These are phyloP conservation scores for Nasonia oneida DNA, from an alignment of 2,888 invertebrate genomes.

Conservation along the genomic window DNA sequence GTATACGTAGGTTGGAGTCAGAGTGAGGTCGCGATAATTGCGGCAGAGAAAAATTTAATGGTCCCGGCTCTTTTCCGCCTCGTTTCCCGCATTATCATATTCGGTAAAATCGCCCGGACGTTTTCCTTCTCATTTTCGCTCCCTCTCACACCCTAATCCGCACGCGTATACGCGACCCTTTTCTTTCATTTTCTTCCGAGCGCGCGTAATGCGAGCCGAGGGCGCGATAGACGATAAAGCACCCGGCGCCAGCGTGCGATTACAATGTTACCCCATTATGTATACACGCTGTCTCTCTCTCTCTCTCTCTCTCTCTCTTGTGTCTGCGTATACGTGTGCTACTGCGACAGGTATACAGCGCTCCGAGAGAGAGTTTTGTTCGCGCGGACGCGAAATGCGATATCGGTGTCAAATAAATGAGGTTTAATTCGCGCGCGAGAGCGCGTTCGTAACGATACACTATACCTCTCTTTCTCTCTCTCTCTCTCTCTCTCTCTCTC, in stretches of 20 bases:
- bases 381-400: conserved; percentile 65
- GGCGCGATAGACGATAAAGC: conserved; percentile 54
- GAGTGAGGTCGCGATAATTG: conserved; percentile 68
- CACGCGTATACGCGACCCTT: conserved; percentile 16
- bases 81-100: conserved; percentile 66
- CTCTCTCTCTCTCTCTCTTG: background rate
- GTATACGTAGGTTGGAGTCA: background rate
- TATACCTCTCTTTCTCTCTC: background rate
- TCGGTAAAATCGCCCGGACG: conserved; percentile 61
- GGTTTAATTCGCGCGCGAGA: conserved; percentile 67
- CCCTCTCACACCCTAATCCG: conserved; percentile 15
- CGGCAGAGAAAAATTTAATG: conserved; percentile 71
- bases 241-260: conserved; percentile 45
- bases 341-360: conserved; percentile 12
- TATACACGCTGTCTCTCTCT: background rate
- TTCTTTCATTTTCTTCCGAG: conserved; percentile 33
- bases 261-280: conserved; percentile 62
- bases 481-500: too few relatives aligned
- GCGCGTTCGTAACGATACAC: conserved; percentile 43
- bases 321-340: background rate
- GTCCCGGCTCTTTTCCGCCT: conserved; percentile 66
- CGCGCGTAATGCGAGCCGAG: conserved; percentile 25
- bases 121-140: conserved; percentile 48
- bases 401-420: conserved; percentile 70
- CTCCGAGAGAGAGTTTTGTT: conserved; percentile 39